phyloP scores from a whole-genome alignment of 2,797 vertebrate species.

The Sebastes aleutianus region DNA sequence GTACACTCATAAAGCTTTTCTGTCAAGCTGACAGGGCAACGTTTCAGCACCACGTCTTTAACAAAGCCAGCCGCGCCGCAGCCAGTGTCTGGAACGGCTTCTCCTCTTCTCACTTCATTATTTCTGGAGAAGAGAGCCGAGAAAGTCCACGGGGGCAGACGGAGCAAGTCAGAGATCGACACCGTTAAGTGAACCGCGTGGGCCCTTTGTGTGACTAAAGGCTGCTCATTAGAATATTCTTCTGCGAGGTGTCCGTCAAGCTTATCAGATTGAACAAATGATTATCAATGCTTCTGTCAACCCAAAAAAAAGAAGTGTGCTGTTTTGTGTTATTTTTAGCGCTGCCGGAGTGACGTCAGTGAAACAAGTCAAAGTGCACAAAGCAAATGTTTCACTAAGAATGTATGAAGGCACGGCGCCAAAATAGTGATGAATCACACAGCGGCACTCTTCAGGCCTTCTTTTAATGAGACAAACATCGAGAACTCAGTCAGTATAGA shows the following conservation, averaged over 20 bases:
- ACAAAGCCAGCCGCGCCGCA: slow-evolving; percentile 45
- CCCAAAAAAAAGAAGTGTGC: not conserved
- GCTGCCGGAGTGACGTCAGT: not conserved
- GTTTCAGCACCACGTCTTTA: not conserved
- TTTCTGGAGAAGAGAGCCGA: slow-evolving; percentile 20
- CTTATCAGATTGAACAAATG: not conserved
- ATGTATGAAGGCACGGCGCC: slow-evolving; percentile 15
- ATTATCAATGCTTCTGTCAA: not conserved
- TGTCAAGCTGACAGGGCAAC: slow-evolving; percentile 22
- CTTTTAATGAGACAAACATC: not conserved
- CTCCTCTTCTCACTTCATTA: slow-evolving; percentile 31
- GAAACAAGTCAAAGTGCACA: slow-evolving; percentile 39
- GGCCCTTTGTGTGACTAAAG: slow-evolving; percentile 8
- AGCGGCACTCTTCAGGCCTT: not conserved
- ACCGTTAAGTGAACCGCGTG: slow-evolving; percentile 31
- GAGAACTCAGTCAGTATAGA: not conserved
- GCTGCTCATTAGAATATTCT: not conserved
- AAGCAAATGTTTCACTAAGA: slow-evolving; percentile 43
- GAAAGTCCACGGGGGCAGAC: slow-evolving; percentile 25
- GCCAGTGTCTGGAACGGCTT: slow-evolving; percentile 8
- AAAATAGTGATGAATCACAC: slow-evolving; percentile 34
- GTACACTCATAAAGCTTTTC: slow-evolving; percentile 31
- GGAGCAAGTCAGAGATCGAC: slow-evolving; percentile 43
- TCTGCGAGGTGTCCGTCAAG: not conserved
- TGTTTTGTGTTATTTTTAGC: slow-evolving; percentile 44